Evolutionary conservation across 1,140 invertebrate species (phyloP).

Genomic region (Bombus sibiricus): DNA sequence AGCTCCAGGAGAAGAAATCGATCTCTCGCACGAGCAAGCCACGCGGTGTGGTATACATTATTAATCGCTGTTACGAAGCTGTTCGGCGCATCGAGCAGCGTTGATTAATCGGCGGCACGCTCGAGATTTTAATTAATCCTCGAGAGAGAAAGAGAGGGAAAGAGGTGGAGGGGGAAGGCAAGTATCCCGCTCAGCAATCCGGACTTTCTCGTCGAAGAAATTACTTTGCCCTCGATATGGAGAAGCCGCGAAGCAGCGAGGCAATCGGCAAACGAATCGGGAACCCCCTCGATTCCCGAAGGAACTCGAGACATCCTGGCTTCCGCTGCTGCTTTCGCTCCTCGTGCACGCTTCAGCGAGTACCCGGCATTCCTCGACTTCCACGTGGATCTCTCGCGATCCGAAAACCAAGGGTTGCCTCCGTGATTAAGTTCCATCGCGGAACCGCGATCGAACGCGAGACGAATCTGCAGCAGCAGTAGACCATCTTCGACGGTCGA

Average conservation of each 20-base stretch:
- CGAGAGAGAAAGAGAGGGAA: constrained; percentile 34
- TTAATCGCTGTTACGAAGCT: constrained; percentile 63
- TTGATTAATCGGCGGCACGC: constrained; percentile 67
- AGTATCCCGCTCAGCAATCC: constrained; percentile 32
- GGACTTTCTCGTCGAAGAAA: constrained; percentile 62
- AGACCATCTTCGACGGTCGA: background rate
- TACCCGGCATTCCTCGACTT: constrained; percentile 59
- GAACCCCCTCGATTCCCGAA: constrained; percentile 62
- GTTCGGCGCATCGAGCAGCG: constrained; percentile 60
- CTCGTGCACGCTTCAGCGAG: constrained; percentile 48
- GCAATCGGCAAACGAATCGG: constrained; percentile 62
- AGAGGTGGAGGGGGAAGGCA: background rate
- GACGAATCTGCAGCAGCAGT: background rate
- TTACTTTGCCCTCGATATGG: constrained; percentile 62
- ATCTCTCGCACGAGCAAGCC: constrained; percentile 33
- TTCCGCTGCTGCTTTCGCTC: background rate
- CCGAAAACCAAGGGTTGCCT: background rate
- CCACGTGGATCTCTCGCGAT: constrained; percentile 18
- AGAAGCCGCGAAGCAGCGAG: constrained; percentile 27
- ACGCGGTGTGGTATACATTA: constrained; percentile 58
- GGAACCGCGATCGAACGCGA: constrained; percentile 21
- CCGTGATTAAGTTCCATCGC: constrained; percentile 37
- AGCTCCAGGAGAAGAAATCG: constrained; percentile 19
- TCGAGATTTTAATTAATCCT: constrained; percentile 69
- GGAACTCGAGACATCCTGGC: constrained; percentile 57